A percentile compares a stretch with the other conserved stretches of the same genome.
These are phyloP conservation scores for Amia ocellicauda DNA, from an alignment of 2,113 vertebrate species.

Conservation along the genomic window DNA sequence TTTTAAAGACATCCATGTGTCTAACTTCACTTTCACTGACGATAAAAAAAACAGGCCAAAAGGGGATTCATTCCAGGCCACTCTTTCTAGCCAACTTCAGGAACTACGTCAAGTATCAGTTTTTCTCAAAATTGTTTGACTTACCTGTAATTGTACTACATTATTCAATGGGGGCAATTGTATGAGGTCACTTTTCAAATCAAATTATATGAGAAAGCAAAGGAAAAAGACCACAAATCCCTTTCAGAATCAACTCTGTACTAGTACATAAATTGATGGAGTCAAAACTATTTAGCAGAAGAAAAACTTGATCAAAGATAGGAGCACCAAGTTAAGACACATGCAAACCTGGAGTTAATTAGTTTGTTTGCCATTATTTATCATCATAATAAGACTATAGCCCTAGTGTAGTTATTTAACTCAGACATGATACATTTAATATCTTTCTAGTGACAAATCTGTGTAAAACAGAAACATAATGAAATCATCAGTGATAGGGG, in stretches of 20 bases:
- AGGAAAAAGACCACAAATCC: not conserved
- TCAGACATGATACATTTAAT: too few relatives aligned
- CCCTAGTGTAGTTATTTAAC: too few relatives aligned
- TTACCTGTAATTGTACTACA: conserved; percentile 27
- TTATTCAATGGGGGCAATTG: conserved; percentile 32
- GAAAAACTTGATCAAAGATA: conserved; percentile 5
- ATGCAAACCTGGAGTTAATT: conserved; percentile 3
- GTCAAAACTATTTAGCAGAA: conserved; percentile 1
- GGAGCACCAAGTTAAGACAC: not conserved
- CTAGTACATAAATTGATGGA: conserved; percentile 4
- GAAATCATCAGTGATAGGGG: too few relatives aligned
- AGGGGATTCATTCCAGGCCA: conserved; percentile 34
- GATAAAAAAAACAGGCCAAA: conserved; percentile 31
- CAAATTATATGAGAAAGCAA: conserved; percentile 19
- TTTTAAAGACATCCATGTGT: conserved; percentile 36
- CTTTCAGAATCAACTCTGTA: conserved; percentile 14
- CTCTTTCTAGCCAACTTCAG: conserved; percentile 22
- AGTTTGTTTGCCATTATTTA: not conserved
- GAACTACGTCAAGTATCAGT: conserved; percentile 40
- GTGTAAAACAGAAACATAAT: too few relatives aligned
- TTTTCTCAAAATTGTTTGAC: conserved; percentile 29
- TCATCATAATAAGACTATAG: too few relatives aligned
- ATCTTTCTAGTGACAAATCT: too few relatives aligned
- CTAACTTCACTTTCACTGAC: conserved; percentile 44
- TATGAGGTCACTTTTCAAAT: conserved; percentile 28